phyloP scores from a whole-genome alignment of 2,797 vertebrate species.

The Monodelphis domestica region DNA sequence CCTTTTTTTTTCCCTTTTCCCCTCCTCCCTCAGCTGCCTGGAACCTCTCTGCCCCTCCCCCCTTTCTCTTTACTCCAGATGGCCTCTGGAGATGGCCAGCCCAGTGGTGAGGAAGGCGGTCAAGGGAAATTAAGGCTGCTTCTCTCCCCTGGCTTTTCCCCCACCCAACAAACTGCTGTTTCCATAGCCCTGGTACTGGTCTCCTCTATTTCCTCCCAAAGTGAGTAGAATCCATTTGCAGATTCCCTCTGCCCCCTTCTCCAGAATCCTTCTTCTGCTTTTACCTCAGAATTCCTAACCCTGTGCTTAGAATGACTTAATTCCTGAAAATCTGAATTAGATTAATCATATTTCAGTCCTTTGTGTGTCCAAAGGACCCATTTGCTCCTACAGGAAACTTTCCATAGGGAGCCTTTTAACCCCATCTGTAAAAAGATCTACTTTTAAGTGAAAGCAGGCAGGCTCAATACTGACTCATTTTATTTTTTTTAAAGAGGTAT shows the following conservation, averaged over 20 bases:
- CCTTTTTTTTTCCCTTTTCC: not conserved
- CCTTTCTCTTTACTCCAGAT: not conserved
- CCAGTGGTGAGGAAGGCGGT: not conserved
- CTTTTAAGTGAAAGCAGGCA: not conserved
- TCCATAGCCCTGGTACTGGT: not conserved
- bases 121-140: not conserved
- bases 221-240: not conserved
- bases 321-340: not conserved
- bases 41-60: not conserved
- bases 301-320: not conserved
- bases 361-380: not conserved
- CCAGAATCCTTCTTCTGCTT: not conserved
- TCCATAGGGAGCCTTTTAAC: not conserved
- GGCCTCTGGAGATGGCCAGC: not conserved
- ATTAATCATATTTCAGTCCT: not conserved
- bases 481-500: not conserved
- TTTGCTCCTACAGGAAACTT: not conserved
- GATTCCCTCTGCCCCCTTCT: not conserved
- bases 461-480: not conserved
- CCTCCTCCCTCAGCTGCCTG: not conserved
- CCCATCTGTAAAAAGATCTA: not conserved
- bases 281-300: not conserved
- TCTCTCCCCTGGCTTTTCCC: not conserved
- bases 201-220: not conserved
- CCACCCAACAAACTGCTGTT: not conserved